These are phyloP conservation scores for Eriosoma lanigerum DNA, from an alignment of 1,140 invertebrate species.

Conservation along the genomic window DNA sequence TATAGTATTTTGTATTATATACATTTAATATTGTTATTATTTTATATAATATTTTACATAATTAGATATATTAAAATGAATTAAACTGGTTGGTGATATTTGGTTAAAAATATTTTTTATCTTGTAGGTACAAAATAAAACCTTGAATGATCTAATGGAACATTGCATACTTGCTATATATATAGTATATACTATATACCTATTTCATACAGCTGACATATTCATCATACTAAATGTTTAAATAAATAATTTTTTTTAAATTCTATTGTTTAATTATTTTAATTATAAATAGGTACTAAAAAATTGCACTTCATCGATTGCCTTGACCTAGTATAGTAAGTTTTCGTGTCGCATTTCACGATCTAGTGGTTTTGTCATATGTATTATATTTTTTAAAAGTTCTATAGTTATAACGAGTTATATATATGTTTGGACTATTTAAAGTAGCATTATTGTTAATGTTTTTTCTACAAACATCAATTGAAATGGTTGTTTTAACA, in stretches of 20 bases:
- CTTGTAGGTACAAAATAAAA: neutral
- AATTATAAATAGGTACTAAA: neutral
- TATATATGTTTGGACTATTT: neutral
- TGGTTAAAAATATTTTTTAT: neutral
- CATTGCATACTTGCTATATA: neutral
- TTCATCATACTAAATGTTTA: neutral
- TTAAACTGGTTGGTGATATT: too few relatives aligned
- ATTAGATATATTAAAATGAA: neutral
- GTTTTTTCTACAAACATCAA: slow-evolving; percentile 8
- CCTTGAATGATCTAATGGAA: slow-evolving; percentile 6
- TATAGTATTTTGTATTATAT: too few relatives aligned
- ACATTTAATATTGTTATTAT: too few relatives aligned
- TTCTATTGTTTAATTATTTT: slow-evolving; percentile 27
- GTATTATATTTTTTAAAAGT: neutral
- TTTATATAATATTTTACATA: too few relatives aligned
- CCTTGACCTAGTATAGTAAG: neutral
- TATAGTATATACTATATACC: too few relatives aligned
- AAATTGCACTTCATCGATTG: slow-evolving; percentile 16
- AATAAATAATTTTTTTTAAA: slow-evolving; percentile 4
- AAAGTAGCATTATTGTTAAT: neutral
- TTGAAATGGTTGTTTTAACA: neutral
- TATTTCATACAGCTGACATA: too few relatives aligned
- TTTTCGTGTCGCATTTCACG: slow-evolving; percentile 5
- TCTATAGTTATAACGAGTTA: neutral
- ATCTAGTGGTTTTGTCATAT: slow-evolving; percentile 12